Evolutionary conservation across 2,797 vertebrate species (phyloP).

Genomic region (Clarias fuscus): DNA sequence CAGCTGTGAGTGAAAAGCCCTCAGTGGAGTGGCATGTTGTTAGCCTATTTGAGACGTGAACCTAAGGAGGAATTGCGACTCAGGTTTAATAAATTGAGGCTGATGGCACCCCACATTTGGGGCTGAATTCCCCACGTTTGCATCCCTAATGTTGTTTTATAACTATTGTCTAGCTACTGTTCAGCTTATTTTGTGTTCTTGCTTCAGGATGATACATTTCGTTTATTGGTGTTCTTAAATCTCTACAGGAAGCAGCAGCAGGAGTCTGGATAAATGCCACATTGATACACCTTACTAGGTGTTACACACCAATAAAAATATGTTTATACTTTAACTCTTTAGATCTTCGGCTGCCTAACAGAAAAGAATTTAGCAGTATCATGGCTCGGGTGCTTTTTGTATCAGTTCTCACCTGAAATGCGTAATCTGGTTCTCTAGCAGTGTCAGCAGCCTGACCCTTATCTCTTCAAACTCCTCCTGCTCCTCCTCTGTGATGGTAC

Average conservation of each 20-base stretch:
- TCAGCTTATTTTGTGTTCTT: slow-evolving; percentile 29
- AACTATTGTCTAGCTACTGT: slow-evolving; percentile 38
- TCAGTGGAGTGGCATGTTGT: slow-evolving; percentile 24
- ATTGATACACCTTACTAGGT: background rate
- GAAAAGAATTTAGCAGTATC: background rate
- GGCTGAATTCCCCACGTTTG: slow-evolving; percentile 58
- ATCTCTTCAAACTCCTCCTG: slow-evolving; percentile 88
- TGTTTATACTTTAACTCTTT: background rate
- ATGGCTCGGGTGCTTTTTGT: background rate
- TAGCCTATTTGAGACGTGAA: slow-evolving; percentile 17
- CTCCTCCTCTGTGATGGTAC: slow-evolving; percentile 89
- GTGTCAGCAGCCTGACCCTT: slow-evolving; percentile 80
- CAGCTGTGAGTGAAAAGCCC: slow-evolving; percentile 52
- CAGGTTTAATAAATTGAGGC: slow-evolving; percentile 65
- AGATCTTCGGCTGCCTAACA: background rate
- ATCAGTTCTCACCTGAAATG: slow-evolving; percentile 85
- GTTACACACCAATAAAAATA: background rate
- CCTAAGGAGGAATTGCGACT: slow-evolving; percentile 55
- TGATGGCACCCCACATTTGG: slow-evolving; percentile 63
- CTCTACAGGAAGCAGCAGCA: slow-evolving; percentile 25
- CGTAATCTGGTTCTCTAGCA: slow-evolving; percentile 94
- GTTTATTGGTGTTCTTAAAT: slow-evolving; percentile 25
- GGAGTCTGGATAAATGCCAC: slow-evolving; percentile 6
- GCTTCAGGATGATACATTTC: slow-evolving; percentile 10
- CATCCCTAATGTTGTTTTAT: slow-evolving; percentile 65